Percentiles rank a stretch among this genome's conserved stretches.
Conservation (phyloP, 2,797 vertebrate genomes). For the Crocodylus rhombifer region DNA sequence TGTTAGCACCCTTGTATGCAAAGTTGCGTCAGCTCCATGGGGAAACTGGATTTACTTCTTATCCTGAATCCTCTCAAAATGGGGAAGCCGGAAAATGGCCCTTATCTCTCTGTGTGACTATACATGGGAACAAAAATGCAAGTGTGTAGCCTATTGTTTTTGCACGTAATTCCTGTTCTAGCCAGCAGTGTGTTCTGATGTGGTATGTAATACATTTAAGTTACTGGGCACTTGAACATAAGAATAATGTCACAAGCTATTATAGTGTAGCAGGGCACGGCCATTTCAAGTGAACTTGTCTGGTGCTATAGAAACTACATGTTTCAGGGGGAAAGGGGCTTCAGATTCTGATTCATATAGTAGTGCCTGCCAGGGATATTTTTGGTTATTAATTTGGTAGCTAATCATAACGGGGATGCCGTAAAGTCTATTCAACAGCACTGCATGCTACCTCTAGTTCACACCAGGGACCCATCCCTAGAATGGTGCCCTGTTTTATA, state of each 20-base stretch:
- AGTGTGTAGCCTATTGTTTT: neutral
- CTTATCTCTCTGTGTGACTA: neutral
- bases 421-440: conserved; percentile 18
- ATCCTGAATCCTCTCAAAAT: neutral
- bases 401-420: conserved; percentile 13
- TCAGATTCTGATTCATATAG: neutral
- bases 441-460: conserved; percentile 34
- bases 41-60: neutral
- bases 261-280: neutral
- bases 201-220: neutral
- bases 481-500: conserved; percentile 47
- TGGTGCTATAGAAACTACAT: neutral
- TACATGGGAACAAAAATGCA: neutral
- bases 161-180: neutral
- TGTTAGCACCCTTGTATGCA: neutral
- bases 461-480: neutral
- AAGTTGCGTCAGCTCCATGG: neutral
- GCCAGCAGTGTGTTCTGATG: neutral
- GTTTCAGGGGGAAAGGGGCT: neutral
- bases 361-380: neutral
- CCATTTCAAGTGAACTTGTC: neutral
- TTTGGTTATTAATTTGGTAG: conserved; percentile 36
- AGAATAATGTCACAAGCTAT: neutral
- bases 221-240: neutral
- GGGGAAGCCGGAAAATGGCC: neutral